Evolutionary conservation across 2,797 vertebrate species (phyloP).

Genomic region (Malurus splendens): DNA sequence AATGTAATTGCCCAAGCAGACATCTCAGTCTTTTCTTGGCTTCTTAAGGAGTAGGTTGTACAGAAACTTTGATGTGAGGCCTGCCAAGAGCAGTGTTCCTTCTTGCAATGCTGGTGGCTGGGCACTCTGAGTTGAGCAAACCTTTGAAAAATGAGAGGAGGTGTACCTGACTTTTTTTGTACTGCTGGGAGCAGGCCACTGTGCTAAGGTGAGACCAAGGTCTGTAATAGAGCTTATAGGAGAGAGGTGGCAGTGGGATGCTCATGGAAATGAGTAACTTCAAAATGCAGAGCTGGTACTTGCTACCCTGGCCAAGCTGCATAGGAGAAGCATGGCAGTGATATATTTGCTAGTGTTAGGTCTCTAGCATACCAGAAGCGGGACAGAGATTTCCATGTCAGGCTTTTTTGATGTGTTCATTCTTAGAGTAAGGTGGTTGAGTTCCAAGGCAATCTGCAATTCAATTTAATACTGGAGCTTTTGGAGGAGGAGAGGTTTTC

Average conservation of each 20-base stretch:
- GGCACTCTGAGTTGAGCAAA: not conserved
- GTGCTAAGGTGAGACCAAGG: not conserved
- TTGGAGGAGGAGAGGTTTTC: not conserved
- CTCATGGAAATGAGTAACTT: not conserved
- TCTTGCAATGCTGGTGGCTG: not conserved
- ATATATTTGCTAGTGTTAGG: not conserved
- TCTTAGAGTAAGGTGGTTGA: not conserved
- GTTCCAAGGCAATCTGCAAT: not conserved
- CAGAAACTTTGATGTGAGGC: not conserved
- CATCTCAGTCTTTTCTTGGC: not conserved
- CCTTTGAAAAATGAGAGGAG: not conserved
- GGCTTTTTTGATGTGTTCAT: not conserved
- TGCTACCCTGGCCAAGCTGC: not conserved
- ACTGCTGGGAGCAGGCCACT: not conserved
- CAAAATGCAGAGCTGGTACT: not conserved
- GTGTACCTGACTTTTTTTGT: not conserved
- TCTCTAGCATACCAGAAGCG: not conserved
- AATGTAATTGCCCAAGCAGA: not conserved
- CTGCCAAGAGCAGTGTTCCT: not conserved
- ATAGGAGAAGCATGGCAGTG: not conserved
- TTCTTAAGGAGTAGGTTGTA: not conserved
- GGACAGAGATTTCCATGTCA: not conserved
- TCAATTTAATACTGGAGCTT: not conserved
- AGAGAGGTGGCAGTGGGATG: not conserved
- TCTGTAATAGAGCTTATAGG: not conserved